phyloP scores from a whole-genome alignment of 2,888 invertebrate genomes.

The Ormyrus thymus region DNA sequence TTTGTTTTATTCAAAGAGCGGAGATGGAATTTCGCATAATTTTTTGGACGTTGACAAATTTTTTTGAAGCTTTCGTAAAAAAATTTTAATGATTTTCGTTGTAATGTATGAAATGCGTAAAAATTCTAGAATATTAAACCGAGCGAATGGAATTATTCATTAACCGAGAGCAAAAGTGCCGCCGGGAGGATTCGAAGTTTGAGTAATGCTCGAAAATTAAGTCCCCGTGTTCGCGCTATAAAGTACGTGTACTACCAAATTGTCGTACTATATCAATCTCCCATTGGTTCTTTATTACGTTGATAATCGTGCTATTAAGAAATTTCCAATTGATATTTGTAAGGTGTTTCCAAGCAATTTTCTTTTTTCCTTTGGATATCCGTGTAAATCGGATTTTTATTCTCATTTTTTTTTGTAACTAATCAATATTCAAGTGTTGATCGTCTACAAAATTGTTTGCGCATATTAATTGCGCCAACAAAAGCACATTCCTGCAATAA shows the following conservation, averaged over 20 bases:
- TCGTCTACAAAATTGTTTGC: too few species aligned
- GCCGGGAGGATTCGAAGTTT: slow-evolving; percentile 44
- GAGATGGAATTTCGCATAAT: too few species aligned
- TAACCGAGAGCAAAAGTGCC: slow-evolving; percentile 44
- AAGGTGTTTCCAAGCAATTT: too few species aligned
- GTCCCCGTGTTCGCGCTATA: slow-evolving; percentile 54
- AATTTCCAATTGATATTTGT: slow-evolving; percentile 29
- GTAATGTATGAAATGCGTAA: too few species aligned
- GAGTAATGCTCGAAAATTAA: slow-evolving; percentile 58
- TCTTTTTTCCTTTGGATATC: neutral
- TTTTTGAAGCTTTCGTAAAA: too few species aligned
- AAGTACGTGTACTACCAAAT: slow-evolving; percentile 60
- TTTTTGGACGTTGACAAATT: too few species aligned
- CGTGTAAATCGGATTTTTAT: neutral
- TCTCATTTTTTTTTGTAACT: too few species aligned
- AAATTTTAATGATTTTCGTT: too few species aligned
- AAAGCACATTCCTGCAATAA: neutral
- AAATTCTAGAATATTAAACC: too few species aligned
- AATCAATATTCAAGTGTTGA: too few species aligned
- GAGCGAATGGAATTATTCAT: slow-evolving; percentile 43
- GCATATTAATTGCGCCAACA: neutral
- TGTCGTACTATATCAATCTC: slow-evolving; percentile 63
- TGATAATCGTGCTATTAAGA: slow-evolving; percentile 26
- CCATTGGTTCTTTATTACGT: slow-evolving; percentile 35
- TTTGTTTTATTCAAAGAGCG: too few species aligned